These are phyloP conservation scores for Minunthozetes semirufus DNA, from an alignment of 2,888 invertebrate species.

Conservation along the genomic window DNA sequence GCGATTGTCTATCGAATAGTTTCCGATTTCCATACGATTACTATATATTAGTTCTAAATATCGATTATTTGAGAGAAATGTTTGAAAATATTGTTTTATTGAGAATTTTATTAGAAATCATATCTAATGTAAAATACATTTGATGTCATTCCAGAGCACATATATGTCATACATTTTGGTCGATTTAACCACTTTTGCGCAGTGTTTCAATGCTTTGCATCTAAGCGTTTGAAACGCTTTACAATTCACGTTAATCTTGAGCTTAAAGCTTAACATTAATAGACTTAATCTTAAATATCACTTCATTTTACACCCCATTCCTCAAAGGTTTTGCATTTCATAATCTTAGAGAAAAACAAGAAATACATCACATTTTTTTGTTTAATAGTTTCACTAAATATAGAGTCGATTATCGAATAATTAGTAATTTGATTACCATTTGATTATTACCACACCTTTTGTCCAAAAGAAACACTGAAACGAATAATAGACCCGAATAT, in stretches of 20 bases:
- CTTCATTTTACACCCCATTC: slow-evolving; percentile 22
- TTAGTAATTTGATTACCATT: slow-evolving; percentile 9
- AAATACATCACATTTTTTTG: slow-evolving; percentile 18
- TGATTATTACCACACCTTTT: slow-evolving; percentile 27
- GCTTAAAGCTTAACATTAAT: slow-evolving; percentile 29
- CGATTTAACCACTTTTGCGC: slow-evolving; percentile 22
- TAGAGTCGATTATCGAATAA: slow-evolving; percentile 12
- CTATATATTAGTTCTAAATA: too few species aligned
- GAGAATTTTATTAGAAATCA: slow-evolving; percentile 23
- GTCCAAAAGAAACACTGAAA: neutral
- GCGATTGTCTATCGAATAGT: slow-evolving; percentile 6
- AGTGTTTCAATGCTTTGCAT: slow-evolving; percentile 8
- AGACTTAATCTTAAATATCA: slow-evolving; percentile 26
- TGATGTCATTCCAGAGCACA: neutral
- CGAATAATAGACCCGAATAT: slow-evolving; percentile 21
- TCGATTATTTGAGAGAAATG: neutral
- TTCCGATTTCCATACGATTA: neutral
- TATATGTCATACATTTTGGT: neutral
- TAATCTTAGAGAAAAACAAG: neutral
- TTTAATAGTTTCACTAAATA: slow-evolving; percentile 12
- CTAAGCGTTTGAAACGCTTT: slow-evolving; percentile 11
- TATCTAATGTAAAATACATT: slow-evolving; percentile 22
- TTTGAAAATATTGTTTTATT: neutral
- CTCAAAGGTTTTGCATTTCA: slow-evolving; percentile 19
- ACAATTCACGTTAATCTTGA: neutral